These are phyloP conservation scores for Malacosoma neustria DNA, from an alignment of 2,888 invertebrate genomes.

Conservation along the genomic window DNA sequence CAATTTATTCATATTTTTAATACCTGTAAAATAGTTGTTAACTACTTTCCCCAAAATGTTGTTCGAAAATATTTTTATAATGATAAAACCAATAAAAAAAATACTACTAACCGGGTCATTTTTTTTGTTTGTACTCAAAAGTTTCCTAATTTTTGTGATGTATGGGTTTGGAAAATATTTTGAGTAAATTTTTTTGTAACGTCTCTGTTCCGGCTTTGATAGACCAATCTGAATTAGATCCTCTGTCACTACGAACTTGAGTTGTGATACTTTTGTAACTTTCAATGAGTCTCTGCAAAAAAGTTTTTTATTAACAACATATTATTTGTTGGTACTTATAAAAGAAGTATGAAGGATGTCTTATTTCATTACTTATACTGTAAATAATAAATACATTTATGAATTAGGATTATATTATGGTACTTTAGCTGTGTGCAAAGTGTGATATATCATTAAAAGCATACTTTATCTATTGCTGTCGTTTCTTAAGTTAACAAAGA, in stretches of 20 bases:
- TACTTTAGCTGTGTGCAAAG: too few relatives aligned
- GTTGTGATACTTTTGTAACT: slow-evolving; percentile 88
- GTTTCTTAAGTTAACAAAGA: too few relatives aligned
- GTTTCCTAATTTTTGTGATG: slow-evolving; percentile 91
- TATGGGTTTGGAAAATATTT: slow-evolving; percentile 96
- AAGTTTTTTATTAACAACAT: neutral
- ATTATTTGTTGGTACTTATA: too few relatives aligned
- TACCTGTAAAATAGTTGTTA: too few relatives aligned
- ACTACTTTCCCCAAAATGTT: too few relatives aligned
- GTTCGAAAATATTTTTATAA: neutral
- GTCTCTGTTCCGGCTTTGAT: slow-evolving; percentile 95
- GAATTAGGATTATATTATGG: too few relatives aligned
- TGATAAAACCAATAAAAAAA: neutral
- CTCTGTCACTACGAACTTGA: slow-evolving; percentile 95
- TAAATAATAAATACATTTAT: too few relatives aligned
- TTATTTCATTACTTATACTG: too few relatives aligned
- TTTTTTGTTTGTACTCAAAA: slow-evolving; percentile 78
- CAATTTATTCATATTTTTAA: too few relatives aligned
- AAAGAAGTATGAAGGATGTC: too few relatives aligned
- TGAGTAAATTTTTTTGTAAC: slow-evolving; percentile 94
- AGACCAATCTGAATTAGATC: slow-evolving; percentile 94
- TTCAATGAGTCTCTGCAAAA: slow-evolving; percentile 88
- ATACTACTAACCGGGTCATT: slow-evolving; percentile 54
- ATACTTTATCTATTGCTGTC: too few relatives aligned
- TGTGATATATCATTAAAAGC: too few relatives aligned